Conservation (phyloP, 2,888 invertebrate genomes). For the Drosophila cognata region DNA sequence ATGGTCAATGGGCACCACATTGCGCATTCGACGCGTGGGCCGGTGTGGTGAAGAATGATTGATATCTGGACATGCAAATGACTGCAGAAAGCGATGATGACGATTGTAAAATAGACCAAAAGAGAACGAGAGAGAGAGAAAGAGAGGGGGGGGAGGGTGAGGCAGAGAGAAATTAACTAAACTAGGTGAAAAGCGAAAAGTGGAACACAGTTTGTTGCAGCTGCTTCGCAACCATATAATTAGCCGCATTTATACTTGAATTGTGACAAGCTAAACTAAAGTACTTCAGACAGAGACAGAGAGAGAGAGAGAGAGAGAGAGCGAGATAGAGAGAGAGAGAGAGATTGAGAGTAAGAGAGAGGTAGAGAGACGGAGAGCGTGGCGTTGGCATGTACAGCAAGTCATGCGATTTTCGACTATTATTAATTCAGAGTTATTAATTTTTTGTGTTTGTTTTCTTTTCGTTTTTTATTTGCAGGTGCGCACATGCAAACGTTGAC, state of each 20-base stretch:
- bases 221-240: slow-evolving; percentile 47
- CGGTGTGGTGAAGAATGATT: slow-evolving; percentile 45
- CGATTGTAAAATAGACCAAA: slow-evolving; percentile 7
- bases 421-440: slow-evolving; percentile 56
- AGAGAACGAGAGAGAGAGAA: slow-evolving; percentile 12
- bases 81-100: slow-evolving; percentile 41
- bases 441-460: slow-evolving; percentile 30
- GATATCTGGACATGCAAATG: slow-evolving; percentile 71
- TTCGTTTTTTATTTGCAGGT: slow-evolving; percentile 46
- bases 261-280: slow-evolving; percentile 34
- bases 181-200: slow-evolving; percentile 38
- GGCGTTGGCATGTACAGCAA: slow-evolving; percentile 48
- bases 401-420: slow-evolving; percentile 62
- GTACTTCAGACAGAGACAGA: slow-evolving; percentile 18
- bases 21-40: slow-evolving; percentile 59
- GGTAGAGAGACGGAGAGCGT: slow-evolving; percentile 29
- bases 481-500: slow-evolving; percentile 77
- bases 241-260: slow-evolving; percentile 55
- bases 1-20: slow-evolving; percentile 35
- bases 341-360: slow-evolving; percentile 22
- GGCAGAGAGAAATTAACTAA: slow-evolving; percentile 21
- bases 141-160: slow-evolving; percentile 2
- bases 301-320: slow-evolving; percentile 1
- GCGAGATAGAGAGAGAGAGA: slow-evolving; percentile 8
- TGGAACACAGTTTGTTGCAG: slow-evolving; percentile 57